Conservation (phyloP, 1,140 invertebrate species). For the Drosophila setifemur region DNA sequence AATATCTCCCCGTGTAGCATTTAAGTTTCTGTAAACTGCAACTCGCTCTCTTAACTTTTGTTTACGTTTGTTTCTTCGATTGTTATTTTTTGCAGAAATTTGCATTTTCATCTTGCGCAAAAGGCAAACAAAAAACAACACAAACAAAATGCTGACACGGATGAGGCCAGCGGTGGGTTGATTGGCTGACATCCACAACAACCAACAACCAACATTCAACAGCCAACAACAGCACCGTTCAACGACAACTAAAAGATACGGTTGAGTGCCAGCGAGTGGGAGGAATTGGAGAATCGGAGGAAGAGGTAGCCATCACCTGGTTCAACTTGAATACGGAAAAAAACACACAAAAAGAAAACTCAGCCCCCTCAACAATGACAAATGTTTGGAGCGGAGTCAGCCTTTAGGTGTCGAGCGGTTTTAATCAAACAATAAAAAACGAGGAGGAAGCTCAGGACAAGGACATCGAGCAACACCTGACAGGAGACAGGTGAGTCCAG, state of each 20-base stretch:
- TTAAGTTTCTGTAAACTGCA: conserved; percentile 44
- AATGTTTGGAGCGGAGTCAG: conserved; percentile 46
- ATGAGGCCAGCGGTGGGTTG: conserved; percentile 55
- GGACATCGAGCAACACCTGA: conserved; percentile 4
- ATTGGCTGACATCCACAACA: conserved; percentile 48
- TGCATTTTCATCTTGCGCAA: conserved; percentile 75
- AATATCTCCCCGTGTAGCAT: neutral
- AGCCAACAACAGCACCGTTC: no score
- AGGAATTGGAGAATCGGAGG: conserved; percentile 21
- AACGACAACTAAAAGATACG: conserved; percentile 35
- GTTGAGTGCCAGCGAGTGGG: conserved; percentile 40
- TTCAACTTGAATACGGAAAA: conserved; percentile 16
- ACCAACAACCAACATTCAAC: no score
- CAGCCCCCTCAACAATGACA: conserved; percentile 26
- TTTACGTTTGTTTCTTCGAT: conserved; percentile 27
- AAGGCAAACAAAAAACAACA: conserved; percentile 27
- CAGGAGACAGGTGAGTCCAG: conserved; percentile 22
- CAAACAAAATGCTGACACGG: conserved; percentile 63
- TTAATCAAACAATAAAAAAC: conserved; percentile 27
- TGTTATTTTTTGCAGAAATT: conserved; percentile 62
- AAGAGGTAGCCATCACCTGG: conserved; percentile 34
- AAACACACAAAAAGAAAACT: neutral
- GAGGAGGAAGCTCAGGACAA: no score
- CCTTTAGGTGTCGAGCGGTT: conserved; percentile 49
- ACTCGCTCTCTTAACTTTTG: conserved; percentile 32